A percentile compares a stretch with the other conserved stretches of the same genome.
Evolutionary conservation across 1,140 invertebrate genomes (phyloP).

Genomic region (Anoplophora glabripennis): DNA sequence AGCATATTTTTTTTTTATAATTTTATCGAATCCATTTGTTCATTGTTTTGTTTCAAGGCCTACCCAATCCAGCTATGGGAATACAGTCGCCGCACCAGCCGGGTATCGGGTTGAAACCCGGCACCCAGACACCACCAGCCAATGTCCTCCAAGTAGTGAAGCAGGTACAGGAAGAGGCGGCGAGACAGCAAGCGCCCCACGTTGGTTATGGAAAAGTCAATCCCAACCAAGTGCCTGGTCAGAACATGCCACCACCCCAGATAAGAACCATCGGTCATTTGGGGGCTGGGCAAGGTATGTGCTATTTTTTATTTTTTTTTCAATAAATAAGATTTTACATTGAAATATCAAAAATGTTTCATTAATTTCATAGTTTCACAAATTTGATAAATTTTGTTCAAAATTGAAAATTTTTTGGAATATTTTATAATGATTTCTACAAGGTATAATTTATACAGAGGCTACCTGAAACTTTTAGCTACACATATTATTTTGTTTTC

Average conservation of each 20-base stretch:
- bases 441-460: too few relatives aligned
- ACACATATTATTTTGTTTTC: too few relatives aligned
- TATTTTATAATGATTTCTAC: too few relatives aligned
- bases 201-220: constrained; percentile 68
- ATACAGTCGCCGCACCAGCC: constrained; percentile 56
- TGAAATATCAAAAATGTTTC: too few relatives aligned
- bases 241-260: constrained; percentile 67
- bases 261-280: constrained; percentile 54
- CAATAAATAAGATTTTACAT: too few relatives aligned
- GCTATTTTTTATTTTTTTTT: too few relatives aligned
- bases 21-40: not conserved
- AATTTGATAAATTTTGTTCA: too few relatives aligned
- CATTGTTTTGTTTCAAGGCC: constrained; percentile 14
- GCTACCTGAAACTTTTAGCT: too few relatives aligned
- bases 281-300: constrained; percentile 43
- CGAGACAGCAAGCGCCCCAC: constrained; percentile 76
- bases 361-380: too few relatives aligned
- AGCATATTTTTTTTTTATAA: not conserved
- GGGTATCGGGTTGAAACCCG: constrained; percentile 67
- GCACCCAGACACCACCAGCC: constrained; percentile 71
- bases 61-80: constrained; percentile 45
- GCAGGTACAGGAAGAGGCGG: constrained; percentile 90
- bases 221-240: constrained; percentile 55
- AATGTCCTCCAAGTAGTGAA: constrained; percentile 84
- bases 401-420: too few relatives aligned